Percentiles rank a stretch among this genome's conserved stretches.
phyloP scores from a whole-genome alignment of 2,888 invertebrate species.

The Nowickia ferox region DNA sequence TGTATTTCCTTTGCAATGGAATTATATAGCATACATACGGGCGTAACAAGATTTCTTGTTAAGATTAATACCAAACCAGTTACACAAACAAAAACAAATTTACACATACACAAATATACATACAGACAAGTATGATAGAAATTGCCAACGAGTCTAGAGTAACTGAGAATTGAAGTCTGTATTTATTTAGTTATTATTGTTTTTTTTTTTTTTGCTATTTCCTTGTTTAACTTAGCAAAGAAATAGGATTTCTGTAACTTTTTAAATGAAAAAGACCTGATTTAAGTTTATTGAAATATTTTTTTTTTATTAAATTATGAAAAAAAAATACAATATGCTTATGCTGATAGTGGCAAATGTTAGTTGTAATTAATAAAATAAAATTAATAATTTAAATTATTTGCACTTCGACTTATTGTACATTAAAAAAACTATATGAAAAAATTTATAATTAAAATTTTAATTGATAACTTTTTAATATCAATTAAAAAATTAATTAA shows the following conservation, averaged over 20 bases:
- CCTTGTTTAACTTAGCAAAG: too few relatives aligned
- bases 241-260: neutral
- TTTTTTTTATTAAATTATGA: too few relatives aligned
- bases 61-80: conserved; percentile 56
- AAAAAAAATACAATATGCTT: too few relatives aligned
- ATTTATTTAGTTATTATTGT: neutral
- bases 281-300: too few relatives aligned
- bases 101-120: neutral
- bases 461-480: too few relatives aligned
- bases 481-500: too few relatives aligned
- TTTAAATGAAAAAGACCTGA: neutral
- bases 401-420: too few relatives aligned
- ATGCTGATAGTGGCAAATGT: too few relatives aligned
- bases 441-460: too few relatives aligned
- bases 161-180: conserved; percentile 32
- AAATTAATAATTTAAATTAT: too few relatives aligned
- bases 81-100: neutral
- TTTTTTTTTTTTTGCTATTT: neutral
- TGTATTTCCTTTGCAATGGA: conserved; percentile 51
- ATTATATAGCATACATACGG: conserved; percentile 65
- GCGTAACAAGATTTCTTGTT: conserved; percentile 67
- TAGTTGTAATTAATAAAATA: too few relatives aligned
- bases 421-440: too few relatives aligned
- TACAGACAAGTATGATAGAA: neutral
- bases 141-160: neutral